Percentiles rank a stretch among this genome's conserved stretches.
phyloP scores from a whole-genome alignment of 2,113 vertebrate genomes.

The Synodontis membranacea region DNA sequence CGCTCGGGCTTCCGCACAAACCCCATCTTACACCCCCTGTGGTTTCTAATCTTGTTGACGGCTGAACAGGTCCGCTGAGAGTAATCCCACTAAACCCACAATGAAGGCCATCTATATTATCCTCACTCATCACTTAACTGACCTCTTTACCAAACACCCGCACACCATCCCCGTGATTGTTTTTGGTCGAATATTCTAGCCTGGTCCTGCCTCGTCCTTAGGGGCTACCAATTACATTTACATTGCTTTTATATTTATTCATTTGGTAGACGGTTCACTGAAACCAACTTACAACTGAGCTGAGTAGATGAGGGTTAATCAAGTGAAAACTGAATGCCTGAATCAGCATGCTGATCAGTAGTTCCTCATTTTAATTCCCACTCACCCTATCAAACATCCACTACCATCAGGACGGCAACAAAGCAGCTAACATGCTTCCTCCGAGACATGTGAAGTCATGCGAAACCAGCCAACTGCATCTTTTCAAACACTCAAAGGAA shows the following conservation, averaged over 20 bases:
- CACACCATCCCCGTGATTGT: neutral
- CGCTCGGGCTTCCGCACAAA: slow-evolving; percentile 10
- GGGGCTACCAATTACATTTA: neutral
- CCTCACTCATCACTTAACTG: neutral
- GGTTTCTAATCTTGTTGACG: slow-evolving; percentile 21
- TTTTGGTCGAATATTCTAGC: neutral
- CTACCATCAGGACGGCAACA: neutral
- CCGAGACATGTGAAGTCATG: neutral
- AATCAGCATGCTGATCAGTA: neutral
- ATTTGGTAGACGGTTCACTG: neutral
- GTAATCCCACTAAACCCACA: slow-evolving; percentile 4
- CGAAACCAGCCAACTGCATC: neutral
- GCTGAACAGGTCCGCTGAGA: slow-evolving; percentile 6
- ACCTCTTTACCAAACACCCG: neutral
- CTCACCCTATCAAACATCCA: neutral
- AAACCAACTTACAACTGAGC: neutral
- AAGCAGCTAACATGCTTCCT: neutral
- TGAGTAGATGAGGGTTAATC: neutral
- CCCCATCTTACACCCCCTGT: slow-evolving; percentile 24
- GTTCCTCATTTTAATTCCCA: neutral
- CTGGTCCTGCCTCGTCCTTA: neutral
- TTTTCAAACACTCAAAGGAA: neutral
- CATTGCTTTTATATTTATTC: neutral
- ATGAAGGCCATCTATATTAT: slow-evolving; percentile 10
- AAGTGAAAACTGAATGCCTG: too few relatives aligned